These are phyloP conservation scores for Drosophila nigricruria DNA, from an alignment of 2,888 invertebrate genomes.

Conservation along the genomic window DNA sequence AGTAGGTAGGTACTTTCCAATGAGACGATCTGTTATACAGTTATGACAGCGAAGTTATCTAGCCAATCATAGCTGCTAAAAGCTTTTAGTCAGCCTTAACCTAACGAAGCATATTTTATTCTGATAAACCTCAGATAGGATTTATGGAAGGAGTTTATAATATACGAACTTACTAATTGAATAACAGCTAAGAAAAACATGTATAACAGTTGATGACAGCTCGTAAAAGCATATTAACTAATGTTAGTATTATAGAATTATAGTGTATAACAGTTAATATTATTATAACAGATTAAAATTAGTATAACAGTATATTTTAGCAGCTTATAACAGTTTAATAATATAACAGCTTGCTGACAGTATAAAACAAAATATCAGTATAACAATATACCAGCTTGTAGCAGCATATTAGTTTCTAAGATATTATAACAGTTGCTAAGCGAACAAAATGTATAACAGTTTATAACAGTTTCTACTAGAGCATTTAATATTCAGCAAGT, in stretches of 20 bases:
- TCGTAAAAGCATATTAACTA: too few relatives aligned
- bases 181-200: too few relatives aligned
- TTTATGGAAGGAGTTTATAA: too few relatives aligned
- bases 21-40: not conserved
- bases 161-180: too few relatives aligned
- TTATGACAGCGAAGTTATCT: not conserved
- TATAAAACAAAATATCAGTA: too few relatives aligned
- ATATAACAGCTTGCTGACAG: constrained; percentile 1
- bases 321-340: not conserved
- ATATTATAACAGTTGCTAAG: not conserved
- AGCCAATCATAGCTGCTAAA: not conserved
- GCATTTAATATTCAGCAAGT: constrained; percentile 5
- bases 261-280: not conserved
- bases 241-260: too few relatives aligned
- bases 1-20: not conserved
- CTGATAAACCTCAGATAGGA: not conserved
- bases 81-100: not conserved
- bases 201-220: too few relatives aligned
- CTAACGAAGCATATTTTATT: not conserved
- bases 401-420: not conserved
- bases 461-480: constrained; percentile 1
- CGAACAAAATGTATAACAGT: not conserved
- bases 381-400: not conserved
- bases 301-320: not conserved
- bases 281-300: not conserved